Evolutionary conservation across 1,140 invertebrate species (phyloP).

Genomic region (Idris sp.): DNA sequence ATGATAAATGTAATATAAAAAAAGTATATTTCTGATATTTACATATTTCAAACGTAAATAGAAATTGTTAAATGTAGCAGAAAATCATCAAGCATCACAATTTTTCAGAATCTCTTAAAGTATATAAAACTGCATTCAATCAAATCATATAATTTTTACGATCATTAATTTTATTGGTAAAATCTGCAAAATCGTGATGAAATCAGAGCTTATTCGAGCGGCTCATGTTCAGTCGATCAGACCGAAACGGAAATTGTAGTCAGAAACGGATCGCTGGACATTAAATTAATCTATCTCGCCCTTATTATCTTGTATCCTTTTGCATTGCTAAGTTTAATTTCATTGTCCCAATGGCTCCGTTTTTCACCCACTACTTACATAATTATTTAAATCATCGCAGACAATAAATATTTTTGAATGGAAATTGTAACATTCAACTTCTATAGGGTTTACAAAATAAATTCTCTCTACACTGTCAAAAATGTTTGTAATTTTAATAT

Average conservation of each 20-base stretch:
- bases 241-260: constrained; percentile 43
- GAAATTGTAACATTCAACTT: not conserved
- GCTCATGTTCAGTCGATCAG: constrained; percentile 37
- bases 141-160: constrained; percentile 7
- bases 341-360: constrained; percentile 35
- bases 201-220: constrained; percentile 31
- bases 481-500: no score
- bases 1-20: no score
- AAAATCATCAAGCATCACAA: no score
- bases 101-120: no score
- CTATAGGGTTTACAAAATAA: no score
- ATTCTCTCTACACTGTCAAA: no score
- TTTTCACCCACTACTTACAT: constrained; percentile 33
- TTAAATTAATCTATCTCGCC: constrained; percentile 51
- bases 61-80: no score
- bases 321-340: constrained; percentile 43
- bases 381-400: constrained; percentile 21
- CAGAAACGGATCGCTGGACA: constrained; percentile 52
- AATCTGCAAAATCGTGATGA: constrained; percentile 28
- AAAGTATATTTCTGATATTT: no score
- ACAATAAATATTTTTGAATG: constrained; percentile 11
- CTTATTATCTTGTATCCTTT: constrained; percentile 52
- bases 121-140: no score
- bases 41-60: no score
- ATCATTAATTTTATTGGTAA: constrained; percentile 17